Evolutionary conservation across 2,888 invertebrate genomes (phyloP).

Genomic region (Nephrotoma guestfalica): DNA sequence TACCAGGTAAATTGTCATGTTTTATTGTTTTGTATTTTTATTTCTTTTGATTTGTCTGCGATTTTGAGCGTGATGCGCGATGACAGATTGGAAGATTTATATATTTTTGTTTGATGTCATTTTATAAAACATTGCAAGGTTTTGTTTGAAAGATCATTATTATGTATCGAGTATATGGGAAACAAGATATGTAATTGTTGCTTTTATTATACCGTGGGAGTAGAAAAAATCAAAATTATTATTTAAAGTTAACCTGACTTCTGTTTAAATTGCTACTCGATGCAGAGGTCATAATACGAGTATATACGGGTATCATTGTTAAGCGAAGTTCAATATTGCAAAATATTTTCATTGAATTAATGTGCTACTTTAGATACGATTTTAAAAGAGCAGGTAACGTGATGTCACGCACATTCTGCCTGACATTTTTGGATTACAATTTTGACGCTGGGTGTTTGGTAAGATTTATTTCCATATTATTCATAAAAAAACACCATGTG

Average conservation of each 20-base stretch:
- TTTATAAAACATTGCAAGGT: neutral
- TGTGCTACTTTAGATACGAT: too few relatives aligned
- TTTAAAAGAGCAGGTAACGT: too few relatives aligned
- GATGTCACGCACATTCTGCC: too few relatives aligned
- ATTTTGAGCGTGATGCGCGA: neutral
- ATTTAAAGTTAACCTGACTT: neutral
- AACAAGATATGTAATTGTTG: neutral
- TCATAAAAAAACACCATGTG: too few relatives aligned
- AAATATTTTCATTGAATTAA: too few relatives aligned
- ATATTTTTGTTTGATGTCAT: neutral
- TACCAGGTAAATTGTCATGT: constrained; percentile 39
- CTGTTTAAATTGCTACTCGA: neutral
- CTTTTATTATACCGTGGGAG: neutral
- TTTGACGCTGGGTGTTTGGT: too few relatives aligned
- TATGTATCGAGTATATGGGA: neutral
- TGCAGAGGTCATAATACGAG: neutral
- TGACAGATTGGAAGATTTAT: neutral
- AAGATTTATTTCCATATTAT: too few relatives aligned
- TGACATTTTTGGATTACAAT: too few relatives aligned
- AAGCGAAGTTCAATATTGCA: neutral
- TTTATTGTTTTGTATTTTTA: constrained; percentile 19
- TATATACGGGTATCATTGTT: neutral
- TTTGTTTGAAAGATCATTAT: neutral
- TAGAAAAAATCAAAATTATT: neutral
- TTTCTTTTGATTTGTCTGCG: neutral